Evolutionary conservation across 2,888 invertebrate species (phyloP).

Genomic region (Agriopis aurantiaria): DNA sequence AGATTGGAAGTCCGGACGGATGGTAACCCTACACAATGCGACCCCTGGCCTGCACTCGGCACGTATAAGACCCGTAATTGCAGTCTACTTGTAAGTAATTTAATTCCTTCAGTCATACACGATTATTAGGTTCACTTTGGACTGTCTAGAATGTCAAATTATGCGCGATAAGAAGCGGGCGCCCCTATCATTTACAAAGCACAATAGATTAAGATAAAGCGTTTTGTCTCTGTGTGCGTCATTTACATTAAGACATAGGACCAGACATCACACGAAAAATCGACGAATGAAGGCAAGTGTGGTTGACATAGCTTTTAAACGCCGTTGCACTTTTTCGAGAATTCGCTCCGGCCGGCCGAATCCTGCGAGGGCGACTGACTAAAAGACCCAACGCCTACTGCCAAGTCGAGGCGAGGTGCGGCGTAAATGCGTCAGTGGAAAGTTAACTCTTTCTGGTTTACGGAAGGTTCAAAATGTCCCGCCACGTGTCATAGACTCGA

Average conservation of each 20-base stretch:
- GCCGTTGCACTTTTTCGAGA: conserved; percentile 49
- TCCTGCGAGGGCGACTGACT: conserved; percentile 38
- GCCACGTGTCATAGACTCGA: too few species aligned
- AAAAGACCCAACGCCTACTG: background rate
- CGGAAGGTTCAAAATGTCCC: too few species aligned
- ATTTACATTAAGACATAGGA: conserved; percentile 38
- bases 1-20: too few species aligned
- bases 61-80: conserved; percentile 58
- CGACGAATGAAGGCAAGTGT: conserved; percentile 50
- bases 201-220: conserved; percentile 43
- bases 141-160: conserved; percentile 38
- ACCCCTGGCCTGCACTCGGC: conserved; percentile 41
- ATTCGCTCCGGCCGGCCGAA: conserved; percentile 41
- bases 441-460: too few species aligned
- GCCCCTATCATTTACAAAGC: conserved; percentile 35
- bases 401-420: too few species aligned
- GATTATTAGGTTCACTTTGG: conserved; percentile 41
- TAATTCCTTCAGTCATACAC: conserved; percentile 44
- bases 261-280: conserved; percentile 47
- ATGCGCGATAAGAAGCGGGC: conserved; percentile 30
- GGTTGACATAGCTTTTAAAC: conserved; percentile 52
- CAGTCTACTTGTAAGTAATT: conserved; percentile 50
- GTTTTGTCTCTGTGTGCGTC: conserved; percentile 46
- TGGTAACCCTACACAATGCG: conserved; percentile 4
- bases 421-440: too few species aligned